Conservation (phyloP, 2,113 vertebrate genomes). For the Megaceryle maxima region DNA sequence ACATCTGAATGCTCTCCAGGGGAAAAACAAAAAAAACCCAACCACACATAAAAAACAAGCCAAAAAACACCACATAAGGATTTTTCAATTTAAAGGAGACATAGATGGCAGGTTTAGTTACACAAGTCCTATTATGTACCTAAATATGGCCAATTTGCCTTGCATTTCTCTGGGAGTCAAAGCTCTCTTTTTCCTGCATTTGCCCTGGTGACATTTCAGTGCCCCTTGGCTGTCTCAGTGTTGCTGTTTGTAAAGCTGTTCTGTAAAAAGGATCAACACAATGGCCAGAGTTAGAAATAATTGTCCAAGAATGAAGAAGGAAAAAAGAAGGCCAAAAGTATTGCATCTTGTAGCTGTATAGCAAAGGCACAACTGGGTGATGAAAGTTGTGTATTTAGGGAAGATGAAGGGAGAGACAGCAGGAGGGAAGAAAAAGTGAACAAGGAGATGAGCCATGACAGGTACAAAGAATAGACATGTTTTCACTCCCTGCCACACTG, state of each 20-base stretch:
- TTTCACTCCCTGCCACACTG: background rate
- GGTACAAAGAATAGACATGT: background rate
- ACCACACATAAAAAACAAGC: background rate
- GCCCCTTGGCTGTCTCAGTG: background rate
- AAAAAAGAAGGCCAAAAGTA: background rate
- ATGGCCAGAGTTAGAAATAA: background rate
- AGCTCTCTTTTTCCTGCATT: background rate
- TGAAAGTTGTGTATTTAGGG: background rate
- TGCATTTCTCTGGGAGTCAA: background rate
- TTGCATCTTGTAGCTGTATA: background rate
- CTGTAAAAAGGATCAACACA: background rate
- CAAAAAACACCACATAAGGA: background rate
- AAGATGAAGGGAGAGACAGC: background rate
- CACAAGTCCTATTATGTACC: background rate
- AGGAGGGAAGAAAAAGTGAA: background rate
- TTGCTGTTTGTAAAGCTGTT: background rate
- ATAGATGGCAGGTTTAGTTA: background rate
- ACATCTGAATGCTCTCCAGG: background rate
- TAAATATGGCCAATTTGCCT: background rate
- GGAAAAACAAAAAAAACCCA: background rate
- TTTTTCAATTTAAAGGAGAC: background rate
- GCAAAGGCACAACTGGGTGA: background rate
- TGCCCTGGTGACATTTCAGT: background rate
- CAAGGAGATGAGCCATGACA: background rate
- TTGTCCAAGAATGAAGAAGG: background rate